Percentiles rank a stretch among this genome's conserved stretches.
Evolutionary conservation across 53 echinoderm and acorn worm species (phyloP).

Genomic region (Holothuria scabra): DNA sequence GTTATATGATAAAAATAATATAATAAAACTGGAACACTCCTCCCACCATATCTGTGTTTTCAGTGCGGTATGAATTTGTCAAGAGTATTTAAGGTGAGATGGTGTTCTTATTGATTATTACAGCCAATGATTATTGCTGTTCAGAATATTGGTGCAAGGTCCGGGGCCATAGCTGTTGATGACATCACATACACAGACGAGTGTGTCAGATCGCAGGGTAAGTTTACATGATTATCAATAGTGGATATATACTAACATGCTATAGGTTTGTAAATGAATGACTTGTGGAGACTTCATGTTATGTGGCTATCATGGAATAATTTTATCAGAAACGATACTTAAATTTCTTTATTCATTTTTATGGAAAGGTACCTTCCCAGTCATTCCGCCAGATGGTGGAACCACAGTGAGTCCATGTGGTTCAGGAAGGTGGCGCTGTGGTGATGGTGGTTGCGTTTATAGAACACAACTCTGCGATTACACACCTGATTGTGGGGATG

Average conservation of each 20-base stretch:
- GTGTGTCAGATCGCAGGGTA: conserved; percentile 58
- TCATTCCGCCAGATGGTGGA: conserved; percentile 58
- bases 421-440: conserved; percentile 76
- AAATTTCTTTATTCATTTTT: background rate
- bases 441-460: conserved; percentile 69
- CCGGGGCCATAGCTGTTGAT: conserved; percentile 90
- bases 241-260: background rate
- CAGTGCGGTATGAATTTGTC: background rate
- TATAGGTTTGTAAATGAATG: background rate
- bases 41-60: no score
- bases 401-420: conserved; percentile 83
- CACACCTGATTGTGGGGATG: conserved; percentile 65
- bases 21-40: no score
- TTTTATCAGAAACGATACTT: no score
- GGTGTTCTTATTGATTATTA: background rate
- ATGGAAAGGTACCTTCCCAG: conserved; percentile 50
- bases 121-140: conserved; percentile 50
- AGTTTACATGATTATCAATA: background rate
- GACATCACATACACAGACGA: conserved; percentile 81
- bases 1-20: no score
- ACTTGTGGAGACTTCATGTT: background rate
- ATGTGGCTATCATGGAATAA: no score
- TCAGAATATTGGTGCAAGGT: conserved; percentile 51
- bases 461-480: conserved; percentile 71
- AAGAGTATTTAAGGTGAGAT: background rate